Percentiles rank a stretch among this genome's conserved stretches.
These are phyloP conservation scores for Psittacula derbiana DNA, from an alignment of 2,797 vertebrate species.

Conservation along the genomic window DNA sequence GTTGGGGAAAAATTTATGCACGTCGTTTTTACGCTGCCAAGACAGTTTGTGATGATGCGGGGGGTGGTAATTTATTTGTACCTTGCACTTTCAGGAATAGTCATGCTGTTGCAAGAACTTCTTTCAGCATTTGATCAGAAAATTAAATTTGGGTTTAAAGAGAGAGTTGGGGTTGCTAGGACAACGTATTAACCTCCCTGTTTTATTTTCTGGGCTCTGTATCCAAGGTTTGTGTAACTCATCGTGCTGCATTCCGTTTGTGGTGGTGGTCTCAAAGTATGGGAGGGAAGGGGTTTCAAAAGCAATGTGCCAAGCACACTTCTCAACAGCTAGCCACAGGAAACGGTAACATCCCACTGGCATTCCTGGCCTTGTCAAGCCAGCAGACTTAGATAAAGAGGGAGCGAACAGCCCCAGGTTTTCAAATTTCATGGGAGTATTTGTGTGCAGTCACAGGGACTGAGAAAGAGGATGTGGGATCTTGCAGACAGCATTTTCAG, in stretches of 20 bases:
- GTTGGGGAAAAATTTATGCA: constrained; percentile 27
- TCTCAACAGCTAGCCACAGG: neutral
- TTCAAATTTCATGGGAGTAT: neutral
- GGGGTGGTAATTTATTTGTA: constrained; percentile 44
- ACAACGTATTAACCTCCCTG: constrained; percentile 55
- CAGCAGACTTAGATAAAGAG: neutral
- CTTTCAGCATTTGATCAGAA: constrained; percentile 59
- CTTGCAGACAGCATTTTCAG: neutral
- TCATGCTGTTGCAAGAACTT: constrained; percentile 33
- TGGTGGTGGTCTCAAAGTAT: neutral
- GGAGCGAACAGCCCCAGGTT: neutral
- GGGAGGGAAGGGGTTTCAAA: neutral
- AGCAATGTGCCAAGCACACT: neutral
- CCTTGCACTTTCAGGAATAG: constrained; percentile 44
- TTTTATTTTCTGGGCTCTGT: constrained; percentile 14
- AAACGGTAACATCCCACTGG: neutral
- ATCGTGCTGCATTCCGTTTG: neutral
- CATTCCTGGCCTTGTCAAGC: neutral
- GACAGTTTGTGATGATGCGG: neutral
- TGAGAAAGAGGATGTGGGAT: neutral
- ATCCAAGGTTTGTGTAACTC: neutral
- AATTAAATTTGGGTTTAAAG: constrained; percentile 68
- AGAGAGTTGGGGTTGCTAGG: constrained; percentile 56
- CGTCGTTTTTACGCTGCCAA: neutral
- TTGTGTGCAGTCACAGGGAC: neutral